Percentiles rank a stretch among this genome's conserved stretches.
These are phyloP conservation scores for Turnix velox DNA, from an alignment of 2,113 vertebrate species.

Conservation along the genomic window DNA sequence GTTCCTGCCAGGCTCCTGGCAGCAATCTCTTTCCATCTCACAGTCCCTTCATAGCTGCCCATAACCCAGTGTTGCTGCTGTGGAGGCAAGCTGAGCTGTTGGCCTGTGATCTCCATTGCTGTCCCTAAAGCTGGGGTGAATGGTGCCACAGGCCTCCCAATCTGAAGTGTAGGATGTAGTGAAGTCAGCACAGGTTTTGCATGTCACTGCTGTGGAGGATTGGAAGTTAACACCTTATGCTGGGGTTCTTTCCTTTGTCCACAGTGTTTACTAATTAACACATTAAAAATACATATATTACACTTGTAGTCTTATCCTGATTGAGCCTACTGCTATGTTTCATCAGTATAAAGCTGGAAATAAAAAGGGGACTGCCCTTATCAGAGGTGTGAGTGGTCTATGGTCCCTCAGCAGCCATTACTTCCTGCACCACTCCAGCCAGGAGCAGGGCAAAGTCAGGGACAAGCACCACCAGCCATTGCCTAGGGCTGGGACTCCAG, in stretches of 20 bases:
- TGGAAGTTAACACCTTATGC: not conserved
- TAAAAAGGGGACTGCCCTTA: not conserved
- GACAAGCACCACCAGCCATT: not conserved
- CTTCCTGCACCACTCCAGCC: accelerated
- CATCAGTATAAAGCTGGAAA: not conserved
- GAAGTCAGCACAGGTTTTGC: accelerated
- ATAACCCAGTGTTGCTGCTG: not conserved
- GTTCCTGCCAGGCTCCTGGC: not conserved
- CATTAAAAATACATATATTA: not conserved
- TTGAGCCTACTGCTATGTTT: not conserved
- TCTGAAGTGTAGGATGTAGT: not conserved
- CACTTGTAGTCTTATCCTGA: not conserved
- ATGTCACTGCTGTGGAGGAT: accelerated
- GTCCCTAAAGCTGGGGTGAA: not conserved
- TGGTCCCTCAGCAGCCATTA: not conserved
- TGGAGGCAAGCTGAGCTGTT: accelerated
- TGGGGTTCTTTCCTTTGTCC: not conserved
- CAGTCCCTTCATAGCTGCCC: not conserved
- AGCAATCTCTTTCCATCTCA: not conserved
- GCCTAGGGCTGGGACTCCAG: not conserved
- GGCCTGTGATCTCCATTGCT: not conserved
- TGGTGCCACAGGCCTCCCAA: not conserved
- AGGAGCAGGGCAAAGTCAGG: not conserved
- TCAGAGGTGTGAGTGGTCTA: accelerated
- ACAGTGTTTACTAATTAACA: not conserved